These are phyloP conservation scores for Tachystola acroxantha DNA, from an alignment of 2,888 invertebrate genomes.

Conservation along the genomic window DNA sequence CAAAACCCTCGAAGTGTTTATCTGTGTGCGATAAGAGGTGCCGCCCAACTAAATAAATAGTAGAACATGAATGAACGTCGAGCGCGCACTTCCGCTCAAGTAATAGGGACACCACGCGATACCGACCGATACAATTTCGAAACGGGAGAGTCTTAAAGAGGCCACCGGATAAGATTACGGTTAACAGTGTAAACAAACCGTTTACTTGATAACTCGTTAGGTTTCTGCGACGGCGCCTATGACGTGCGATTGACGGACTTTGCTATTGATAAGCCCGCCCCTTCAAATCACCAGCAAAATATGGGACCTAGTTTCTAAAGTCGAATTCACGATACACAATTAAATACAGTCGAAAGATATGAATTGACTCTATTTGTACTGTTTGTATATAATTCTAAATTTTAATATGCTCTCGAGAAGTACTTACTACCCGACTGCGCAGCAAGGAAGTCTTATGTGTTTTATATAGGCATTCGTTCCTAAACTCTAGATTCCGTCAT, in stretches of 20 bases:
- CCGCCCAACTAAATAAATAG: slow-evolving; percentile 58
- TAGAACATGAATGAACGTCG: slow-evolving; percentile 67
- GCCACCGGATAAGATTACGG: slow-evolving; percentile 77
- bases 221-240: slow-evolving; percentile 70
- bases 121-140: slow-evolving; percentile 70
- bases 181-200: slow-evolving; percentile 76
- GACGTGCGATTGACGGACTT: slow-evolving; percentile 47
- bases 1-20: slow-evolving; percentile 28
- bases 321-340: too few species aligned
- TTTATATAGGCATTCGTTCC: too few species aligned
- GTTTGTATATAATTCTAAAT: too few species aligned
- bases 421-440: too few species aligned
- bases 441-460: too few species aligned
- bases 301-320: too few species aligned
- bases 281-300: slow-evolving; percentile 16
- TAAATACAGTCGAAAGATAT: too few species aligned
- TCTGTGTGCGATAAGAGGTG: slow-evolving; percentile 47
- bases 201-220: slow-evolving; percentile 73
- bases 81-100: slow-evolving; percentile 66
- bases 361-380: too few species aligned
- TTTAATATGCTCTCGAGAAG: too few species aligned
- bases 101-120: slow-evolving; percentile 68
- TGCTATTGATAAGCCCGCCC: slow-evolving; percentile 44
- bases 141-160: slow-evolving; percentile 76
- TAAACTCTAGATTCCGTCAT: too few species aligned